Conservation (phyloP, 1,140 invertebrate species). For the Bombus polaris region DNA sequence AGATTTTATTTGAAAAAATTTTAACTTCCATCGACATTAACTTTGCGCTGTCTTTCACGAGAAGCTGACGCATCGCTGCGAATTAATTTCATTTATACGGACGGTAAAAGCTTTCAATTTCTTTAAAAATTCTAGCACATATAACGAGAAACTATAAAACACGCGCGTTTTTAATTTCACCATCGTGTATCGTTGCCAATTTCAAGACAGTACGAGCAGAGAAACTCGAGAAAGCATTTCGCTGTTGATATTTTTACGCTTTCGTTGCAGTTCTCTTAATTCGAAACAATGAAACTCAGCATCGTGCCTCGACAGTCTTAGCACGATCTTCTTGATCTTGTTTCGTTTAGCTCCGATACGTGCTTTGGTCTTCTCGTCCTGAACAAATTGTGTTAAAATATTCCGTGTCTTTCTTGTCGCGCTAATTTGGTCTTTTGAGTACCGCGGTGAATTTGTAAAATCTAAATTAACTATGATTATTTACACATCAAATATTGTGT, state of each 20-base stretch:
- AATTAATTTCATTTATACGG: conserved; percentile 12
- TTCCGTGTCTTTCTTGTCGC: background rate
- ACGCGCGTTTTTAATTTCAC: conserved; percentile 1
- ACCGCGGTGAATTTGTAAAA: background rate
- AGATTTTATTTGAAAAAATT: background rate
- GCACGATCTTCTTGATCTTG: background rate
- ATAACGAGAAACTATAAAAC: background rate
- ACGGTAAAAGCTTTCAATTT: conserved; percentile 14
- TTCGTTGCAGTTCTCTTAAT: background rate
- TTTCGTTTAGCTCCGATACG: background rate
- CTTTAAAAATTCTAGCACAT: background rate
- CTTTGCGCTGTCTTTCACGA: background rate
- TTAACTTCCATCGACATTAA: background rate
- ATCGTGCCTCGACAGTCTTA: background rate
- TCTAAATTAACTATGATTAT: background rate
- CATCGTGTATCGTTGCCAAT: background rate
- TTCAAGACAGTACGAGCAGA: background rate
- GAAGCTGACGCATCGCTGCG: background rate
- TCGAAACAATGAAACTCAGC: background rate
- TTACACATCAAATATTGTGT: no score
- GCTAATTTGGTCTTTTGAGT: background rate
- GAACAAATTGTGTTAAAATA: no score
- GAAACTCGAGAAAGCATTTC: background rate
- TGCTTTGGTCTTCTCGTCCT: background rate
- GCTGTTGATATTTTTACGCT: background rate